Evolutionary conservation across 2,113 vertebrate species (phyloP).

Genomic region (Ptyas mucosa): DNA sequence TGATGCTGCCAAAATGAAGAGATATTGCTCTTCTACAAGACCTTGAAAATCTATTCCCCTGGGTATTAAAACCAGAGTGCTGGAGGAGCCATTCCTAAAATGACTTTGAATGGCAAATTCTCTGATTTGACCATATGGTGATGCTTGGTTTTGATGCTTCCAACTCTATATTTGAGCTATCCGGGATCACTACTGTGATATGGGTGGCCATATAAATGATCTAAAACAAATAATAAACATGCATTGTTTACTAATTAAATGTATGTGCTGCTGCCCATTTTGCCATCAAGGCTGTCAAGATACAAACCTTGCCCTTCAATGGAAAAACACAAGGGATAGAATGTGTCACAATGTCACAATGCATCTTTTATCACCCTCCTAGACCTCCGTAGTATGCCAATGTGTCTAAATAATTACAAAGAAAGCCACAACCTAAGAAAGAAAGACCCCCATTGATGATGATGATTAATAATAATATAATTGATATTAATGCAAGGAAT

Average conservation of each 20-base stretch:
- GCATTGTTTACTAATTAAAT: neutral
- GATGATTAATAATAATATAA: too few relatives aligned
- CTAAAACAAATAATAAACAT: neutral
- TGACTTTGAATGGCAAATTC: neutral
- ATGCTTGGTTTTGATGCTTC: neutral
- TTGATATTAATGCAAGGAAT: too few relatives aligned
- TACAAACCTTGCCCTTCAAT: neutral
- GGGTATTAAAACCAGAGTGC: neutral
- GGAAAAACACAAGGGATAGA: neutral
- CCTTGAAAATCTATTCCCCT: neutral
- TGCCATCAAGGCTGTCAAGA: neutral
- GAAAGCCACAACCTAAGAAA: neutral
- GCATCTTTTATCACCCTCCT: neutral
- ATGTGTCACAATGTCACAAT: neutral
- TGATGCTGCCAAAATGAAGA: neutral
- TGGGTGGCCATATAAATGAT: neutral
- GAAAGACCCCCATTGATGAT: slow-evolving; percentile 1
- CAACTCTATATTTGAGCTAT: neutral
- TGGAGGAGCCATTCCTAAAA: neutral
- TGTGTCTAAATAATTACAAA: neutral
- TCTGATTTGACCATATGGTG: neutral
- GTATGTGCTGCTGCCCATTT: neutral
- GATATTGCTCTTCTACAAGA: neutral
- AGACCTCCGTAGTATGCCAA: neutral
- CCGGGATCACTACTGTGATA: neutral